Conservation (phyloP, 2,888 invertebrate species). For the Harpalus rufipes region DNA sequence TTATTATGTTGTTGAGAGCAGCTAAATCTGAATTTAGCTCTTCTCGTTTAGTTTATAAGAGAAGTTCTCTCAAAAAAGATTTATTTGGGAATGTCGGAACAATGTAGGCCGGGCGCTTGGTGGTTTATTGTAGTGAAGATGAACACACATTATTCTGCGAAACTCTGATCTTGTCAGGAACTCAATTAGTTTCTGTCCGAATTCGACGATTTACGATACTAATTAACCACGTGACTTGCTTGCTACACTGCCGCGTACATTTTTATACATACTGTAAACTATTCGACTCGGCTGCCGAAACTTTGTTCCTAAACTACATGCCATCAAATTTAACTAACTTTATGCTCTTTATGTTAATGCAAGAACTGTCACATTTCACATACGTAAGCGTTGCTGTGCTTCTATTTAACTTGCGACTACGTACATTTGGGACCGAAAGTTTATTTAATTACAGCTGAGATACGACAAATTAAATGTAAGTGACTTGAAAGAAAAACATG, state of each 20-base stretch:
- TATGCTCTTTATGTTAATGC: conserved; percentile 24
- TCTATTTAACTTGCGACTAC: neutral
- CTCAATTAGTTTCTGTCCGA: conserved; percentile 54
- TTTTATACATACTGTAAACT: conserved; percentile 30
- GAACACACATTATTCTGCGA: conserved; percentile 47
- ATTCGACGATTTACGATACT: conserved; percentile 54
- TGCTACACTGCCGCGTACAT: conserved; percentile 23
- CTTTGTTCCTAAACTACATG: conserved; percentile 16
- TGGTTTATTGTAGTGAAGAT: conserved; percentile 47
- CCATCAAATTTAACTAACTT: conserved; percentile 40
- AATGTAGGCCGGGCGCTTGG: conserved; percentile 31
- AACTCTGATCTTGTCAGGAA: conserved; percentile 51
- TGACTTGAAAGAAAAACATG: no score
- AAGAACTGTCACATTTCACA: neutral
- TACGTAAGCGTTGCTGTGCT: neutral
- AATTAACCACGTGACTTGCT: conserved; percentile 56
- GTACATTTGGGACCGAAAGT: no score
- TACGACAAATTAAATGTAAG: no score
- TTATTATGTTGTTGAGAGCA: neutral
- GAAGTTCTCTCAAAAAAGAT: conserved; percentile 30
- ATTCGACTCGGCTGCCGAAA: conserved; percentile 3
- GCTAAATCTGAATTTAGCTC: conserved; percentile 3
- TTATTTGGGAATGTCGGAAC: conserved; percentile 48
- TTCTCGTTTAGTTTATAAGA: neutral
- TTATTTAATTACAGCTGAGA: no score